Conservation (phyloP, 2,888 invertebrate species). For the Choristoneura rosaceana region DNA sequence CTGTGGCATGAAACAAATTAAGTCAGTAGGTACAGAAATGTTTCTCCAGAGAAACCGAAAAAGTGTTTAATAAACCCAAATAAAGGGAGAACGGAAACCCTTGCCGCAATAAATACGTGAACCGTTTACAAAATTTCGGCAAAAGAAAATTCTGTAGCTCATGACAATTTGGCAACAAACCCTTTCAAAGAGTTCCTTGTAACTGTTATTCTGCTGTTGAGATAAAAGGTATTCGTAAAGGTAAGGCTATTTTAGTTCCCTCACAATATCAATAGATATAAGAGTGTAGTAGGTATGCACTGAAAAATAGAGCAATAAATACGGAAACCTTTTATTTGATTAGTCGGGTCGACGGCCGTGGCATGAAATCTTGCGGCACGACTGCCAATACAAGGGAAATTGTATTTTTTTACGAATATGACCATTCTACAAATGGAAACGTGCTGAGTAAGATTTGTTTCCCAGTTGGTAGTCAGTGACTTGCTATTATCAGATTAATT, state of each 20-base stretch:
- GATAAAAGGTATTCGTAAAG: constrained; percentile 1
- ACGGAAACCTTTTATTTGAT: constrained; percentile 40
- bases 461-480: constrained; percentile 27
- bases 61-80: constrained; percentile 11
- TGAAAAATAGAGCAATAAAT: constrained; percentile 31
- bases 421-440: constrained; percentile 17
- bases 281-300: neutral
- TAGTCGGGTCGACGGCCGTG: constrained; percentile 47
- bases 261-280: neutral
- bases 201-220: constrained; percentile 4
- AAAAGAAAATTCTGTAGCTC: constrained; percentile 3
- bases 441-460: constrained; percentile 27
- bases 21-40: neutral
- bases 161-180: constrained; percentile 3
- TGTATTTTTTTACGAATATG: constrained; percentile 10
- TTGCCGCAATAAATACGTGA: constrained; percentile 9
- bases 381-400: constrained; percentile 33
- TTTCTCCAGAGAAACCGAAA: constrained; percentile 2
- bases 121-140: neutral
- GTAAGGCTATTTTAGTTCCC: neutral
- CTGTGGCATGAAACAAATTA: neutral
- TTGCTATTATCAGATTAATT: constrained; percentile 1
- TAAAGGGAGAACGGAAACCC: neutral
- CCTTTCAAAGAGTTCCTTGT: neutral
- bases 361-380: constrained; percentile 59